A percentile compares a stretch with the other conserved stretches of the same genome.
Evolutionary conservation across 2,888 invertebrate species (phyloP).

Genomic region (Lithodes maja): DNA sequence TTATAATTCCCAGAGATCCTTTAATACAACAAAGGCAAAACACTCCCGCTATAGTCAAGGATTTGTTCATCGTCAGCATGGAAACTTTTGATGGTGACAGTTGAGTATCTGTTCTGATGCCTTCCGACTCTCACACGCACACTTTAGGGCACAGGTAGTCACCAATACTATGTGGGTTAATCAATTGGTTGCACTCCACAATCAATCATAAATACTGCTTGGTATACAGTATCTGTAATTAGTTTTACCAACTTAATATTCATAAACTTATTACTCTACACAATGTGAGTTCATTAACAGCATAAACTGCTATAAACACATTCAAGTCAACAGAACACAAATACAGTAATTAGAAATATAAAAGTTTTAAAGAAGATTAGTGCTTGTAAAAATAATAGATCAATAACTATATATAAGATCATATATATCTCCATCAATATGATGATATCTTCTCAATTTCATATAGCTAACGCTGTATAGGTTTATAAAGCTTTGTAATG

Average conservation of each 20-base stretch:
- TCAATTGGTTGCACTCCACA: not conserved
- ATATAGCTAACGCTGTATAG: too few species aligned
- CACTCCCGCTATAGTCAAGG: too few species aligned
- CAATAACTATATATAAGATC: not conserved
- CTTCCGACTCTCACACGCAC: conserved; percentile 3
- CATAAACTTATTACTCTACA: not conserved
- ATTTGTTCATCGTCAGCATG: conserved; percentile 19
- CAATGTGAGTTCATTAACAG: not conserved
- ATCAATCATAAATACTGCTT: not conserved
- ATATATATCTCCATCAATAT: too few species aligned
- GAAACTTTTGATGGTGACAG: conserved; percentile 38
- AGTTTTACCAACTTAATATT: not conserved
- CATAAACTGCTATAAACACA: too few species aligned
- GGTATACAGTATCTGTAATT: not conserved
- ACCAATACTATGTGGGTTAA: not conserved
- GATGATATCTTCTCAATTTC: too few species aligned
- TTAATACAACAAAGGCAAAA: too few species aligned
- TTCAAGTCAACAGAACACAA: too few species aligned
- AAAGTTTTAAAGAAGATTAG: not conserved
- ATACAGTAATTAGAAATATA: not conserved
- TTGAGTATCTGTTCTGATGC: conserved; percentile 38
- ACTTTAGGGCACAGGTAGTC: not conserved
- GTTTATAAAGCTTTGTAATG: too few species aligned
- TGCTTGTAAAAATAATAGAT: not conserved
- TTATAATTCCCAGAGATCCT: too few species aligned